Conservation (phyloP, 2,888 invertebrate genomes). For the Ferdinandea cuprea region DNA sequence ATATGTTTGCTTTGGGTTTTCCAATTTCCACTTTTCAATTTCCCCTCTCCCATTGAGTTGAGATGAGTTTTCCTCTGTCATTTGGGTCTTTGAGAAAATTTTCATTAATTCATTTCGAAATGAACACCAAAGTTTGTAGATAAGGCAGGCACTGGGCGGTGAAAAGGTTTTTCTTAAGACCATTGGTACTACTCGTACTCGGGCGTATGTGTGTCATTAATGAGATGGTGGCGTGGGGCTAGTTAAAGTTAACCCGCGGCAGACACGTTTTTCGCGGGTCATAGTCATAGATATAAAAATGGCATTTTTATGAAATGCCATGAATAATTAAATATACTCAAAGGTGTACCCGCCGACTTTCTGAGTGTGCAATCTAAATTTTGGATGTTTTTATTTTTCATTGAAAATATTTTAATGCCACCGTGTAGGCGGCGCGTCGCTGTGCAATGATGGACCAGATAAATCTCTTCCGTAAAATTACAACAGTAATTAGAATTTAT, state of each 20-base stretch:
- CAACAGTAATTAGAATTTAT: background rate
- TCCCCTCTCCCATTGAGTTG: background rate
- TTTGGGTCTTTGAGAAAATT: constrained; percentile 13
- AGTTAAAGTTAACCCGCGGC: background rate
- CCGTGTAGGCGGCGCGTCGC: constrained; percentile 21
- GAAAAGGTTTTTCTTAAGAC: constrained; percentile 26
- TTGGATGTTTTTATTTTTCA: constrained; percentile 19
- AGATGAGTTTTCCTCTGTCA: background rate
- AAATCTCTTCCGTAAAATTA: constrained; percentile 45
- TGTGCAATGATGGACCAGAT: background rate
- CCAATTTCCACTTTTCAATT: background rate
- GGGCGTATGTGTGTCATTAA: constrained; percentile 61
- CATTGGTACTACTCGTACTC: constrained; percentile 43
- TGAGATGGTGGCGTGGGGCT: background rate
- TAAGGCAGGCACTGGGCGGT: background rate
- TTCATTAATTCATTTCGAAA: constrained; percentile 33
- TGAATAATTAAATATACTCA: constrained; percentile 5
- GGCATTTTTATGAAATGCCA: constrained; percentile 44
- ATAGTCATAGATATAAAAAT: constrained; percentile 17
- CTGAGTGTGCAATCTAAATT: background rate
- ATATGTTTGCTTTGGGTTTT: constrained; percentile 19
- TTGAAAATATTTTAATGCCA: background rate
- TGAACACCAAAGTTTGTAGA: background rate
- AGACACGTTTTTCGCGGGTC: constrained; percentile 16
- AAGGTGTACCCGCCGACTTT: constrained; percentile 12